Evolutionary conservation across 2,888 invertebrate genomes (phyloP).

Genomic region (Hemicrepidius hirtus): DNA sequence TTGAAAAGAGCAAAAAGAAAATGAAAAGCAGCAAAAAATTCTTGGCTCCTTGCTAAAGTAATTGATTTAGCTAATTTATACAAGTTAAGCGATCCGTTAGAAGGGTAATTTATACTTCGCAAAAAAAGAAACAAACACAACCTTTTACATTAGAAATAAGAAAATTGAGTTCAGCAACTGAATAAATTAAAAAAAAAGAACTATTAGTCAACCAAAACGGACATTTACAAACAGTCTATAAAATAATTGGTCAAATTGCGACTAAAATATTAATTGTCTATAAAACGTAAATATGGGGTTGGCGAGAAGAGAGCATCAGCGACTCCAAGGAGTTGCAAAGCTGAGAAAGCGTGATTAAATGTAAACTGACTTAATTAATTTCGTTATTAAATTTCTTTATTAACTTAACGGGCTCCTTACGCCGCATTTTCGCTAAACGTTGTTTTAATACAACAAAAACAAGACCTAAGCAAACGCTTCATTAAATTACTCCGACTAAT

Average conservation of each 20-base stretch:
- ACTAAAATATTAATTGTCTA: conserved; percentile 13
- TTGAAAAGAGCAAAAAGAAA: background rate
- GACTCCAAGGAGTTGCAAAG: conserved; percentile 15
- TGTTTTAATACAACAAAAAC: conserved; percentile 16
- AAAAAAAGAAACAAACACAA: background rate
- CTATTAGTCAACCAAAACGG: background rate
- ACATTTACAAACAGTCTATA: background rate
- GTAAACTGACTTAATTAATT: conserved; percentile 42
- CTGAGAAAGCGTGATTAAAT: conserved; percentile 35
- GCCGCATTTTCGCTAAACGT: conserved; percentile 13
- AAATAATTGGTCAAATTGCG: conserved; percentile 16
- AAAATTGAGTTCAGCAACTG: background rate
- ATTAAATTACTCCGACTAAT: conserved; percentile 30
- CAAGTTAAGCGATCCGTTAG: background rate
- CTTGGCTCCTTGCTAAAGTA: conserved; percentile 9
- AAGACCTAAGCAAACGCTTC: conserved; percentile 19
- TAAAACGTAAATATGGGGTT: background rate
- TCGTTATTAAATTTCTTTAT: conserved; percentile 33
- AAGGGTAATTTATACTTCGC: background rate
- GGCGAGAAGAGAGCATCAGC: conserved; percentile 1
- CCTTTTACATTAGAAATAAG: background rate
- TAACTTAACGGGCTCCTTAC: conserved; percentile 23
- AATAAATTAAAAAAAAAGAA: background rate
- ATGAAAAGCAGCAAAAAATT: background rate
- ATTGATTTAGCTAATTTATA: conserved; percentile 30